Percentiles rank a stretch among this genome's conserved stretches.
phyloP scores from a whole-genome alignment of 2,797 vertebrate species.

The Nannoperca australis region DNA sequence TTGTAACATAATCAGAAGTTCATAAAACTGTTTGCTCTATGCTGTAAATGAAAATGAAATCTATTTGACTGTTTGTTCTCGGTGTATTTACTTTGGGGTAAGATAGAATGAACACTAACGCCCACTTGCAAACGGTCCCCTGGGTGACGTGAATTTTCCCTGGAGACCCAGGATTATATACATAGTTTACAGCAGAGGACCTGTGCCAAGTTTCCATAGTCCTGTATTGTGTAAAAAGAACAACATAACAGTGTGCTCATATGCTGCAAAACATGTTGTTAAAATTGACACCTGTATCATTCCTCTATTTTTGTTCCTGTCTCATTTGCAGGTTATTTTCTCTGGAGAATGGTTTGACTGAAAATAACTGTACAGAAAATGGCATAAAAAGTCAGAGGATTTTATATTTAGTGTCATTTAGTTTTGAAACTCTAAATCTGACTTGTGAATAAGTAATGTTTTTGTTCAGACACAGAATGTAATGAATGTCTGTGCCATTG shows the following conservation, averaged over 20 bases:
- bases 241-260: neutral
- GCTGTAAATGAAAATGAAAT: slow-evolving; percentile 26
- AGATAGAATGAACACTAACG: slow-evolving; percentile 16
- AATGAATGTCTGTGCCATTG: slow-evolving; percentile 29
- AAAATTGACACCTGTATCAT: neutral
- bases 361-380: slow-evolving; percentile 40
- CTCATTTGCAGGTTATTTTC: neutral
- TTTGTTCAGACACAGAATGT: slow-evolving; percentile 5
- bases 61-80: slow-evolving; percentile 13
- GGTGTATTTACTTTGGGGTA: slow-evolving; percentile 31
- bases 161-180: slow-evolving; percentile 40
- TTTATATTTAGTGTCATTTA: slow-evolving; percentile 11
- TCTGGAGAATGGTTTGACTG: neutral
- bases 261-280: slow-evolving; percentile 8
- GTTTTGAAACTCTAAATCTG: slow-evolving; percentile 6
- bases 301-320: neutral
- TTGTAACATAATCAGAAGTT: slow-evolving; percentile 27
- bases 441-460: slow-evolving; percentile 29
- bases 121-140: slow-evolving; percentile 28
- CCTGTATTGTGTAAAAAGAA: slow-evolving; percentile 30
- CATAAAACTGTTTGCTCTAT: slow-evolving; percentile 20
- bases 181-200: slow-evolving; percentile 44
- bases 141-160: slow-evolving; percentile 32
- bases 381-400: neutral
- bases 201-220: slow-evolving; percentile 23